Conservation (phyloP, 1,140 invertebrate species). For the Paralvinella palmiformis region DNA sequence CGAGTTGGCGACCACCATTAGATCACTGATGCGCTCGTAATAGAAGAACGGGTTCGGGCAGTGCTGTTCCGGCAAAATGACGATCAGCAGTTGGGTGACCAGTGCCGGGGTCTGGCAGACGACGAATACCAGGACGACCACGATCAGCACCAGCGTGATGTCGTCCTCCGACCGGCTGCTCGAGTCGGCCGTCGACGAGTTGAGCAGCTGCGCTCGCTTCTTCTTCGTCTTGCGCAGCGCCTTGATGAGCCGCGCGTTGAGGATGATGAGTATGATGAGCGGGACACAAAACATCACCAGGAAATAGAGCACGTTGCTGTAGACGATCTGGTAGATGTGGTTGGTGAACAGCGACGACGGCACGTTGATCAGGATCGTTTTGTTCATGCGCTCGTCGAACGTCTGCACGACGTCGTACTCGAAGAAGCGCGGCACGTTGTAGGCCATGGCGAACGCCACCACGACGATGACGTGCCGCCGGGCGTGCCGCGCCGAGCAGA, state of each 20-base stretch:
- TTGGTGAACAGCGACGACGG: constrained; percentile 64
- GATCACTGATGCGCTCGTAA: constrained; percentile 21
- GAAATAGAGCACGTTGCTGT: constrained; percentile 17
- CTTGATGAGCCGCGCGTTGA: constrained; percentile 14
- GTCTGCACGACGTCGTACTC: constrained; percentile 31
- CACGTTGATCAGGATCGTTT: constrained; percentile 53
- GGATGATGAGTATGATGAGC: constrained; percentile 12
- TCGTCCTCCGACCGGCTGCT: constrained; percentile 17
- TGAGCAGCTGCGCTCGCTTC: constrained; percentile 3
- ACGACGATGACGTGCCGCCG: constrained; percentile 74
- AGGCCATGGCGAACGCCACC: constrained; percentile 69
- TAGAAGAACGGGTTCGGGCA: constrained; percentile 18
- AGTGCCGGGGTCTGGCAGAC: constrained; percentile 18
- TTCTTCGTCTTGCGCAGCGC: constrained; percentile 13
- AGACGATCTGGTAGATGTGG: constrained; percentile 54
- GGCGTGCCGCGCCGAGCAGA: constrained; percentile 82
- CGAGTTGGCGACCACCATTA: constrained; percentile 19
- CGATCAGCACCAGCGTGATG: constrained; percentile 21
- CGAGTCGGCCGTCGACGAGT: neutral
- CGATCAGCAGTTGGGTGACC: constrained; percentile 14
- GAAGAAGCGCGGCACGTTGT: constrained; percentile 70
- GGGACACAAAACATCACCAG: constrained; percentile 17
- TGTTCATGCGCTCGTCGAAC: neutral
- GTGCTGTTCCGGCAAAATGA: neutral
- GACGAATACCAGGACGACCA: constrained; percentile 21